These are phyloP conservation scores for Hydrolagus affinis DNA, from an alignment of 2,113 vertebrate genomes.

Conservation along the genomic window DNA sequence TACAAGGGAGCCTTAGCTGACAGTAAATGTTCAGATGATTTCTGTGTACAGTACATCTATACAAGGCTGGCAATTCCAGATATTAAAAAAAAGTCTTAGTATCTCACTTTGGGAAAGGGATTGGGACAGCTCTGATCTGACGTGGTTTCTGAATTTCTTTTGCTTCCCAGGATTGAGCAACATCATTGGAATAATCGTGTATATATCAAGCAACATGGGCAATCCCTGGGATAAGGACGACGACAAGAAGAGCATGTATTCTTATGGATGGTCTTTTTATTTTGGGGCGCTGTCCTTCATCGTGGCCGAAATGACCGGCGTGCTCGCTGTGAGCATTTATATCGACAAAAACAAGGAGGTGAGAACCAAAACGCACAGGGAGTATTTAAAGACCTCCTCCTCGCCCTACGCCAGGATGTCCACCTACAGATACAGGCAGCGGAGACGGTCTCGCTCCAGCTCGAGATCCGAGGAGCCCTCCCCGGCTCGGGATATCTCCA, in stretches of 20 bases:
- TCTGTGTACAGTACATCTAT: too few species aligned
- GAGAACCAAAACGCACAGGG: slow-evolving; percentile 73
- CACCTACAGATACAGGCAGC: slow-evolving; percentile 76
- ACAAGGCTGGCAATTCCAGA: too few species aligned
- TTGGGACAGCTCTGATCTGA: background rate
- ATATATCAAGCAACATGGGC: slow-evolving; percentile 95
- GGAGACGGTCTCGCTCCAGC: slow-evolving; percentile 77
- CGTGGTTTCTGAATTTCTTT: slow-evolving; percentile 29
- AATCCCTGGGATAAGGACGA: slow-evolving; percentile 89
- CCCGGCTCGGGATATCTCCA: slow-evolving; percentile 79
- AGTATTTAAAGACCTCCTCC: slow-evolving; percentile 78
- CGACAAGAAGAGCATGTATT: slow-evolving; percentile 89
- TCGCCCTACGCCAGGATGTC: slow-evolving; percentile 94
- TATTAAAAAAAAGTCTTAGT: background rate
- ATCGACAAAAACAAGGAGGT: slow-evolving; percentile 93
- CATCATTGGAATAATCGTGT: slow-evolving; percentile 97
- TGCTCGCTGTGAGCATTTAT: slow-evolving; percentile 94
- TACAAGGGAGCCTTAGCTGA: too few species aligned
- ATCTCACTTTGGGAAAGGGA: background rate
- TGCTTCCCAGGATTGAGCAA: slow-evolving; percentile 78
- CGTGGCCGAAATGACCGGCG: slow-evolving; percentile 87
- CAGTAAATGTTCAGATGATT: too few species aligned
- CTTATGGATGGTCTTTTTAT: slow-evolving; percentile 97
- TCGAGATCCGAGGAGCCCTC: slow-evolving; percentile 81
- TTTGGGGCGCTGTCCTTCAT: slow-evolving; percentile 96